A percentile compares a stretch with the other conserved stretches of the same genome.
Conservation (phyloP, 2,113 vertebrate genomes). For the Anthoscopus minutus region DNA sequence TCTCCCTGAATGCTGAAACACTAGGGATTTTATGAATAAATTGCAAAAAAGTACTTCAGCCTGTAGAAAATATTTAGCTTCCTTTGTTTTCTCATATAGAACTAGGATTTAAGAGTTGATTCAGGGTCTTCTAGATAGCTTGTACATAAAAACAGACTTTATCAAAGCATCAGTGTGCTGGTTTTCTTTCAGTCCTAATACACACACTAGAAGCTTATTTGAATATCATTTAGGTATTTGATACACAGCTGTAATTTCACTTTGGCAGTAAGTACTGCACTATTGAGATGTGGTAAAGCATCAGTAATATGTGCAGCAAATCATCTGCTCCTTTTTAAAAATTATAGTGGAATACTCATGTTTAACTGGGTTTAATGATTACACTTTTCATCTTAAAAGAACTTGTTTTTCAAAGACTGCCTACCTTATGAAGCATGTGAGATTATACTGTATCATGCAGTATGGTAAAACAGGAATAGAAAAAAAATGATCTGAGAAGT, state of each 20-base stretch:
- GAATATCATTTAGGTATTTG: background rate
- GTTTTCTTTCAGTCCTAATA: background rate
- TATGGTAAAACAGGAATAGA: background rate
- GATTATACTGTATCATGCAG: background rate
- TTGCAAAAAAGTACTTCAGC: background rate
- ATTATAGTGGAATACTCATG: background rate
- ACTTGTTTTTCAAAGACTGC: background rate
- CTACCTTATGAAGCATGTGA: background rate
- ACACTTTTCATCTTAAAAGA: background rate
- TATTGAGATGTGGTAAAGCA: background rate
- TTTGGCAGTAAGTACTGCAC: background rate
- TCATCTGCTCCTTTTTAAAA: background rate
- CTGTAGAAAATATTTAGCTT: background rate
- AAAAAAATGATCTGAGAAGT: background rate
- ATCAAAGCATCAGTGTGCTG: background rate
- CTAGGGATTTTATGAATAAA: background rate
- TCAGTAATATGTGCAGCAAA: background rate
- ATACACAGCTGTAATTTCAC: background rate
- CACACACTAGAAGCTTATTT: background rate
- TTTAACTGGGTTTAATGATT: background rate
- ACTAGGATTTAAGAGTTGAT: background rate
- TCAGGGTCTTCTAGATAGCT: background rate
- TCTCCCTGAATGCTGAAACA: background rate
- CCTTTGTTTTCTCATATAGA: background rate
- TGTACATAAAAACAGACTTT: background rate